Percentiles rank a stretch among this genome's conserved stretches.
Evolutionary conservation across 2,888 invertebrate species (phyloP).

Genomic region (Drosophila affinis): DNA sequence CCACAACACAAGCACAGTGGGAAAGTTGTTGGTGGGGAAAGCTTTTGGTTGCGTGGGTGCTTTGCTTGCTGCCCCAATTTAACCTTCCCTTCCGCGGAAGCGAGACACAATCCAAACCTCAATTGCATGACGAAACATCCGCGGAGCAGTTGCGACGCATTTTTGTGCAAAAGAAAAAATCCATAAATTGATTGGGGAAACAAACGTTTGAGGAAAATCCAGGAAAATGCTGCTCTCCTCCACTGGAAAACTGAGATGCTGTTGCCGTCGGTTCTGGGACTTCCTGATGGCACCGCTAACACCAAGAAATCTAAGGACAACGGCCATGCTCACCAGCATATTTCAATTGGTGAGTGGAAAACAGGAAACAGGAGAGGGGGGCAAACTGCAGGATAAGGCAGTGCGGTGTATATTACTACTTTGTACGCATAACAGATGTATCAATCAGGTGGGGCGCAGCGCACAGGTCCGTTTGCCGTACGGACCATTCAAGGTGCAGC

Average conservation of each 20-base stretch:
- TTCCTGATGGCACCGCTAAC: constrained; percentile 78
- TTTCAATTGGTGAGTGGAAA: constrained; percentile 82
- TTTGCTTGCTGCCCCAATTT: constrained; percentile 18
- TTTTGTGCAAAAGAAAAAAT: constrained; percentile 49
- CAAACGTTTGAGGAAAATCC: not conserved
- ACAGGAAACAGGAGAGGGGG: not conserved
- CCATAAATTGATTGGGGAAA: constrained; percentile 70
- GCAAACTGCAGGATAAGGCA: no score
- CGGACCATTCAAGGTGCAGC: constrained; percentile 47
- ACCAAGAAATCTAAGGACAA: constrained; percentile 82
- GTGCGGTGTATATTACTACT: not conserved
- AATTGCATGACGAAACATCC: constrained; percentile 66
- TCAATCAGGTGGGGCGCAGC: constrained; percentile 62
- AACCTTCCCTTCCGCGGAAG: constrained; percentile 7
- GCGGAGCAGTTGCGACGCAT: constrained; percentile 43
- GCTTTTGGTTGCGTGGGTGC: constrained; percentile 56
- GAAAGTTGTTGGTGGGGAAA: constrained; percentile 20
- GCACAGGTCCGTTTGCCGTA: constrained; percentile 56
- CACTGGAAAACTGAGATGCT: constrained; percentile 50
- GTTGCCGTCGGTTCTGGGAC: constrained; percentile 58
- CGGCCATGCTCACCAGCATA: constrained; percentile 82
- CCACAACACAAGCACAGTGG: constrained; percentile 6
- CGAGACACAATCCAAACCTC: constrained; percentile 39
- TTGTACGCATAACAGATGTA: constrained; percentile 26
- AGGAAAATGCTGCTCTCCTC: constrained; percentile 64